These are phyloP conservation scores for Rutpela maculata DNA, from an alignment of 2,888 invertebrate genomes.

Conservation along the genomic window DNA sequence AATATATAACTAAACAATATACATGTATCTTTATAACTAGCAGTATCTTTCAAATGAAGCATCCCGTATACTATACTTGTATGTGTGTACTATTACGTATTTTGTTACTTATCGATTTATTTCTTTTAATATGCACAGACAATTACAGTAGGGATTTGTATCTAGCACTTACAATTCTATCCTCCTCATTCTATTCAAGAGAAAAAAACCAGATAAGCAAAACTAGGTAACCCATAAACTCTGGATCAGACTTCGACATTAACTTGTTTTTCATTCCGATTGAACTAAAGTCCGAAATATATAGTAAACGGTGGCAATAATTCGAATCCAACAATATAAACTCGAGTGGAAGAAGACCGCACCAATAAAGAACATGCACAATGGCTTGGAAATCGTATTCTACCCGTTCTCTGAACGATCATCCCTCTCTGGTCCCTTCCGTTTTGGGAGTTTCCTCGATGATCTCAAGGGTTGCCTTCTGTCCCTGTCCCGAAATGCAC, in stretches of 20 bases:
- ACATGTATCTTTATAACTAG: too few relatives aligned
- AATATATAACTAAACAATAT: too few relatives aligned
- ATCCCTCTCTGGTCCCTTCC: constrained; percentile 59
- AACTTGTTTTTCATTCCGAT: constrained; percentile 36
- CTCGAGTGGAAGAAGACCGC: constrained; percentile 63
- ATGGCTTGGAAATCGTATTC: constrained; percentile 65
- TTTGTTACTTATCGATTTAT: too few relatives aligned
- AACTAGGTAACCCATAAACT: constrained; percentile 27
- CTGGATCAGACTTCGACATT: constrained; percentile 29
- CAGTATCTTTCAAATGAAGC: too few relatives aligned
- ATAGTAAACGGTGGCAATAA: constrained; percentile 53
- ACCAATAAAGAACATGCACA: constrained; percentile 65
- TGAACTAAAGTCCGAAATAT: constrained; percentile 36
- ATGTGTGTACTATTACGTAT: too few relatives aligned
- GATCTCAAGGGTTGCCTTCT: constrained; percentile 52
- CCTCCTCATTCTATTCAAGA: too few relatives aligned
- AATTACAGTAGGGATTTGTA: too few relatives aligned
- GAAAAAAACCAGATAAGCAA: too few relatives aligned
- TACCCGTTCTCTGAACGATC: constrained; percentile 62
- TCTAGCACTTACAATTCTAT: too few relatives aligned
- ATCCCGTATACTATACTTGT: too few relatives aligned
- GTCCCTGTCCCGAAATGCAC: constrained; percentile 30
- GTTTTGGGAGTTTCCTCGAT: constrained; percentile 57
- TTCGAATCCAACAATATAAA: constrained; percentile 61
- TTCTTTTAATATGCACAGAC: too few relatives aligned